phyloP scores from a whole-genome alignment of 2,113 vertebrate genomes.

The Felis chaus region DNA sequence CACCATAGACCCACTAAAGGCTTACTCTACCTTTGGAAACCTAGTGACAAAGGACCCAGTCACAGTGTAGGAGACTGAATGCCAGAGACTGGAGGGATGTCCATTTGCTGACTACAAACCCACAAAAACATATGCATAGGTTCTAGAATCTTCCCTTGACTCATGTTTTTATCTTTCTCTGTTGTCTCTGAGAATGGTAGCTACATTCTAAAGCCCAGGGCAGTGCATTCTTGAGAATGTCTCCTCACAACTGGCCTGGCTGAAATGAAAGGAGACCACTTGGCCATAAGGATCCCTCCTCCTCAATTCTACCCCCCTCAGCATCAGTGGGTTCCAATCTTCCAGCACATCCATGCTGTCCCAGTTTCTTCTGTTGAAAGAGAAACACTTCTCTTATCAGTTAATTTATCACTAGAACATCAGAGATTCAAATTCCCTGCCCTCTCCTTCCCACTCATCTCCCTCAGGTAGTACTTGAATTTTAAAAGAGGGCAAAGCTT shows the following conservation, averaged over 20 bases:
- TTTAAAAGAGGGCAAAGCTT: background rate
- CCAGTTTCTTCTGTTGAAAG: constrained; percentile 40
- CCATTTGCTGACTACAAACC: background rate
- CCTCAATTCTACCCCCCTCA: background rate
- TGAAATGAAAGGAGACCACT: background rate
- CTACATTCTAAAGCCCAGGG: background rate
- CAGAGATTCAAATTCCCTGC: background rate
- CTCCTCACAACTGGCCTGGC: background rate
- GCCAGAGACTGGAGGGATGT: background rate
- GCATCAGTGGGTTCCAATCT: background rate
- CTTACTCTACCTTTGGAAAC: background rate
- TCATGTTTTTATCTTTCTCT: background rate
- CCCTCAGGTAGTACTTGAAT: background rate
- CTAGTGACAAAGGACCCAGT: background rate
- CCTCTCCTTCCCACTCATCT: background rate
- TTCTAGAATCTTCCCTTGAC: constrained; percentile 33
- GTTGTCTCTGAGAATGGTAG: background rate
- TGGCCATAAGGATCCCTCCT: background rate
- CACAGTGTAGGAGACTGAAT: background rate
- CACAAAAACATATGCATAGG: background rate
- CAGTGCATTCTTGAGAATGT: background rate
- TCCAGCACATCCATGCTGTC: background rate
- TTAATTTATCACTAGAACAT: background rate
- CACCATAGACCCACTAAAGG: background rate
- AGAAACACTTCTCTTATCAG: constrained; percentile 46